Evolutionary conservation across 2,797 vertebrate genomes (phyloP).

Genomic region (Gambelia wislizenii): DNA sequence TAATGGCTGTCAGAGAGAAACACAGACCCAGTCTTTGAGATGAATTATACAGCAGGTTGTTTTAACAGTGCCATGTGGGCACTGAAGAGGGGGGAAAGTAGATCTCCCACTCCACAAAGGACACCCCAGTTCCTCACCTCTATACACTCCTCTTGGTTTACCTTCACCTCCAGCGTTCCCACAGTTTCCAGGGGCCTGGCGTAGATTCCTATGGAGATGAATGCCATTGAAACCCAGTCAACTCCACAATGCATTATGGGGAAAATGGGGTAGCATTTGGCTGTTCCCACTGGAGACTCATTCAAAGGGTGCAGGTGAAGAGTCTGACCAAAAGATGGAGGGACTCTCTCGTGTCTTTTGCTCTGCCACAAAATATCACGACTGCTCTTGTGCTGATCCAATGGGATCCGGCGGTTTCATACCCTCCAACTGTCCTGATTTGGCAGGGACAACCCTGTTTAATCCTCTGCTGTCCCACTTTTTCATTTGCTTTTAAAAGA

Average conservation of each 20-base stretch:
- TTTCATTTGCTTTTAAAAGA: too few relatives aligned
- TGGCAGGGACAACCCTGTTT: too few relatives aligned
- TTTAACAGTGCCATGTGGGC: slow-evolving; percentile 12
- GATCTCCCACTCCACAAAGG: too few relatives aligned
- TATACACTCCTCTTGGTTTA: slow-evolving; percentile 70
- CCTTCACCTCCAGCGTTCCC: slow-evolving; percentile 59
- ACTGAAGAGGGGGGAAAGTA: too few relatives aligned
- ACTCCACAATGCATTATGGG: slow-evolving; percentile 28
- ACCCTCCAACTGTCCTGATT: too few relatives aligned
- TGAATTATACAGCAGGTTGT: slow-evolving; percentile 60
- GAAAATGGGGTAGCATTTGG: background rate
- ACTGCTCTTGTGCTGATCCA: too few relatives aligned
- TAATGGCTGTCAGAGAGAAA: slow-evolving; percentile 59
- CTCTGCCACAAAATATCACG: too few relatives aligned
- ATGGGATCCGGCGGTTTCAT: too few relatives aligned
- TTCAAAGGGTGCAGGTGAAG: background rate
- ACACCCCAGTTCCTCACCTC: slow-evolving; percentile 71
- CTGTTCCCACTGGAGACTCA: too few relatives aligned
- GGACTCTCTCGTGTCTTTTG: background rate
- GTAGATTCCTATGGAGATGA: slow-evolving; percentile 57
- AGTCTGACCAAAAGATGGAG: too few relatives aligned
- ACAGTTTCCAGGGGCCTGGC: slow-evolving; percentile 60
- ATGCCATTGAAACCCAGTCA: slow-evolving; percentile 49
- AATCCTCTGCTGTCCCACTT: too few relatives aligned
- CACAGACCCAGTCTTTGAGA: slow-evolving; percentile 58